phyloP scores from a whole-genome alignment of 2,113 vertebrate genomes.

The Sphaerodactylus townsendi region DNA sequence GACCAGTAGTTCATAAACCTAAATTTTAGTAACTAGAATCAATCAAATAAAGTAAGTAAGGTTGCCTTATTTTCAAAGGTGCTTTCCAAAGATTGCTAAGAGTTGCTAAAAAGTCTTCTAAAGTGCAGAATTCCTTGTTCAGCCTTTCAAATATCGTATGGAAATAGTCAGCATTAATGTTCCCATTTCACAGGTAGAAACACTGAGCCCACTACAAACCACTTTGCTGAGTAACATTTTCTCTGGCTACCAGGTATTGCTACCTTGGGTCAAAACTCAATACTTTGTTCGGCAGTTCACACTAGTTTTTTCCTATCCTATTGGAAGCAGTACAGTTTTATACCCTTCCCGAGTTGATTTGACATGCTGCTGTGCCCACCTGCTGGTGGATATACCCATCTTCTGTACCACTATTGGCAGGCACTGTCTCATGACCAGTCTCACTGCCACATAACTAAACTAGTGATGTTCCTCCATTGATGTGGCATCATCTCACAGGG shows the following conservation, averaged over 20 bases:
- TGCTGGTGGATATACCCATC: background rate
- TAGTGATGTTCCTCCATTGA: background rate
- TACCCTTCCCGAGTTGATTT: background rate
- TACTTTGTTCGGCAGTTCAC: background rate
- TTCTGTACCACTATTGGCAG: background rate
- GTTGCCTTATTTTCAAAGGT: too few species aligned
- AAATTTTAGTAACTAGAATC: too few species aligned
- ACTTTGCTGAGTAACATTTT: background rate
- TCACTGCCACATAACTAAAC: background rate
- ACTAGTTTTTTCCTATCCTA: background rate
- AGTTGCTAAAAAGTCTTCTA: too few species aligned
- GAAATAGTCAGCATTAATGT: too few species aligned
- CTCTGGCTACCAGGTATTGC: too few species aligned
- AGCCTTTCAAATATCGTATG: too few species aligned
- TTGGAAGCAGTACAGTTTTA: background rate
- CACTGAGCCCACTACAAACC: background rate
- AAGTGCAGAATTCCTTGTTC: too few species aligned
- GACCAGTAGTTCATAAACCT: too few species aligned
- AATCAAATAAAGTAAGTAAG: too few species aligned
- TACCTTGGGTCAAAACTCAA: background rate
- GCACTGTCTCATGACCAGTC: background rate
- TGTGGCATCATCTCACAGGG: background rate
- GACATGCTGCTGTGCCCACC: background rate
- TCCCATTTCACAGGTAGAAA: too few species aligned
- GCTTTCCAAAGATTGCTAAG: too few species aligned